phyloP scores from a whole-genome alignment of 2,888 invertebrate genomes.

The Phyto melanocephala region DNA sequence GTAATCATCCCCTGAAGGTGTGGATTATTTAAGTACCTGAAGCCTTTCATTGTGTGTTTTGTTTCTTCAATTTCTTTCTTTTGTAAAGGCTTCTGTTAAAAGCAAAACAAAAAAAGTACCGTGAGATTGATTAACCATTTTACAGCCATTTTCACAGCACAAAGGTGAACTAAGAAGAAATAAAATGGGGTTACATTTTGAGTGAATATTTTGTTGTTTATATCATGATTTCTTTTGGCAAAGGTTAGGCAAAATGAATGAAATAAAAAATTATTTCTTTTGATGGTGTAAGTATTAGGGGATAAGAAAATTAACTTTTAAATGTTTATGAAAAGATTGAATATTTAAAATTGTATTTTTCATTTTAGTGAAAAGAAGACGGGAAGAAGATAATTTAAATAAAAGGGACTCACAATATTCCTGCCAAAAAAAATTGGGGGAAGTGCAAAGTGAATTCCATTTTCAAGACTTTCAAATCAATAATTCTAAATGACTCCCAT shows the following conservation, averaged over 20 bases:
- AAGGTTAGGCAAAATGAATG: not conserved
- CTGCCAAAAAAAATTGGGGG: too few species aligned
- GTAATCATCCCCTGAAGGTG: constrained; percentile 52
- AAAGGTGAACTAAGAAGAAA: constrained; percentile 27
- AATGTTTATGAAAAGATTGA: too few species aligned
- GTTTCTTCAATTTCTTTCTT: not conserved
- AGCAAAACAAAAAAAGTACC: not conserved
- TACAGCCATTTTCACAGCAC: constrained; percentile 48
- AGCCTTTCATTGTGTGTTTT: constrained; percentile 15
- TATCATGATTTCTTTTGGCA: not conserved
- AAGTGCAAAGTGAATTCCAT: too few species aligned
- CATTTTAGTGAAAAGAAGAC: too few species aligned
- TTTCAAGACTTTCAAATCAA: too few species aligned
- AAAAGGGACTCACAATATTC: too few species aligned
- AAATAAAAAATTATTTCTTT: not conserved
- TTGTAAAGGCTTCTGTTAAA: not conserved
- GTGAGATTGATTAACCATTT: constrained; percentile 60
- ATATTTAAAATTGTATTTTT: too few species aligned
- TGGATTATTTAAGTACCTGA: constrained; percentile 50
- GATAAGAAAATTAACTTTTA: not conserved
- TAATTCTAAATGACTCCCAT: too few species aligned
- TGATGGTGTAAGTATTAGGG: not conserved
- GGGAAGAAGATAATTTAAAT: too few species aligned
- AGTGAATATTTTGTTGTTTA: not conserved
- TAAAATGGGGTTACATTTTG: constrained; percentile 43